phyloP scores from a whole-genome alignment of 2,888 invertebrate genomes.

The Aspidiotus rigidus region DNA sequence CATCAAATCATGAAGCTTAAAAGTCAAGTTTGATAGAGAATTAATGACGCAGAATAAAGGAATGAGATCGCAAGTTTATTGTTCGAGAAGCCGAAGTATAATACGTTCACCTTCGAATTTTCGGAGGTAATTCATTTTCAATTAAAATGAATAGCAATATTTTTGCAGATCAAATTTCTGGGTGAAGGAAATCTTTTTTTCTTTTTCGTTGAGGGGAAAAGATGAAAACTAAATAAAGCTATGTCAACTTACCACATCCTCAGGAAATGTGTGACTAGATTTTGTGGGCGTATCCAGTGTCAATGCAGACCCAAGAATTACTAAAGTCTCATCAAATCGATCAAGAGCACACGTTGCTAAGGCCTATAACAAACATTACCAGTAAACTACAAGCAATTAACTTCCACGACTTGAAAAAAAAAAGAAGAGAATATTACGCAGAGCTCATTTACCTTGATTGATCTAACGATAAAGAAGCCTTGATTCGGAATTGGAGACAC shows the following conservation, averaged over 20 bases:
- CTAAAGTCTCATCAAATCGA: conserved; percentile 55
- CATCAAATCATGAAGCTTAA: no score
- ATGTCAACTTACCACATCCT: conserved; percentile 50
- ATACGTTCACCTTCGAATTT: no score
- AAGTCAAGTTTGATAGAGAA: no score
- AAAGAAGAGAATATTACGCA: not conserved
- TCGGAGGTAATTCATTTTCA: not conserved
- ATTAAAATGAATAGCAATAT: not conserved
- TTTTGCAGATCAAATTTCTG: not conserved
- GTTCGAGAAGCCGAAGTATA: no score
- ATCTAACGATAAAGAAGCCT: conserved; percentile 59
- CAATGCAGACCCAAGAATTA: conserved; percentile 51
- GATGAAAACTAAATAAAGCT: conserved; percentile 4
- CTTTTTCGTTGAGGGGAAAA: no score
- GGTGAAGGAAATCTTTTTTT: not conserved
- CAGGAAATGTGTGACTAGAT: conserved; percentile 52
- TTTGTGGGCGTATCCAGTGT: conserved; percentile 48
- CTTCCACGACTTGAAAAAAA: not conserved
- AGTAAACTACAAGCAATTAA: not conserved
- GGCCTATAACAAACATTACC: conserved; percentile 29
- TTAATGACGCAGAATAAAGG: no score
- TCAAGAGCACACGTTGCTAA: conserved; percentile 53
- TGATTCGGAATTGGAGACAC: conserved; percentile 47
- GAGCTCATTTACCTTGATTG: conserved; percentile 41
- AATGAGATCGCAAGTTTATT: no score